Percentiles rank a stretch among this genome's conserved stretches.
Evolutionary conservation across 53 echinoderm and acorn worm species (phyloP).

Genomic region (Actinopyga echinites): DNA sequence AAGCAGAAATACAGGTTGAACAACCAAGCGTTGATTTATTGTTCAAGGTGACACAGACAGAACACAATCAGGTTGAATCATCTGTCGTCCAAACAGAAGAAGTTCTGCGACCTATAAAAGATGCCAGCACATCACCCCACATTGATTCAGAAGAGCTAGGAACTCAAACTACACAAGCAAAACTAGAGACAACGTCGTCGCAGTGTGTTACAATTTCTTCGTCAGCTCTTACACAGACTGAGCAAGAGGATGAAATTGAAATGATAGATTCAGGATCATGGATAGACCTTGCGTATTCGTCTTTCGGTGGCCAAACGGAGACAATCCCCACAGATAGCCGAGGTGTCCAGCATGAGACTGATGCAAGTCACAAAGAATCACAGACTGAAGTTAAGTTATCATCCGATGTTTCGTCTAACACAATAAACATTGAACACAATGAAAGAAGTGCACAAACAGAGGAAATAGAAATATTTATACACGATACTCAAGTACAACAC

Average conservation of each 20-base stretch:
- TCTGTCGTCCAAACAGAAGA: neutral
- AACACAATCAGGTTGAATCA: neutral
- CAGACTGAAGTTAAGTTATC: neutral
- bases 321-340: neutral
- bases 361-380: neutral
- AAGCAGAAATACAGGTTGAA: neutral
- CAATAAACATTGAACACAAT: neutral
- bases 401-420: neutral
- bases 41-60: neutral
- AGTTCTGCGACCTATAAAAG: neutral
- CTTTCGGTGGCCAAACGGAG: conserved; percentile 8
- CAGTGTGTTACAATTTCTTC: neutral
- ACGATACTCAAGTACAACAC: neutral
- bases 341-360: neutral
- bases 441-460: conserved; percentile 13
- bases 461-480: neutral
- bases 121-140: neutral
- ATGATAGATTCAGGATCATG: neutral
- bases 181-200: neutral
- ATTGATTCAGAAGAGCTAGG: neutral
- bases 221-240: conserved; percentile 20
- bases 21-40: neutral
- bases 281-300: neutral
- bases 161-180: neutral
- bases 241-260: neutral